Evolutionary conservation across 2,113 vertebrate genomes (phyloP).

Genomic region (Neomonachus schauinslandi): DNA sequence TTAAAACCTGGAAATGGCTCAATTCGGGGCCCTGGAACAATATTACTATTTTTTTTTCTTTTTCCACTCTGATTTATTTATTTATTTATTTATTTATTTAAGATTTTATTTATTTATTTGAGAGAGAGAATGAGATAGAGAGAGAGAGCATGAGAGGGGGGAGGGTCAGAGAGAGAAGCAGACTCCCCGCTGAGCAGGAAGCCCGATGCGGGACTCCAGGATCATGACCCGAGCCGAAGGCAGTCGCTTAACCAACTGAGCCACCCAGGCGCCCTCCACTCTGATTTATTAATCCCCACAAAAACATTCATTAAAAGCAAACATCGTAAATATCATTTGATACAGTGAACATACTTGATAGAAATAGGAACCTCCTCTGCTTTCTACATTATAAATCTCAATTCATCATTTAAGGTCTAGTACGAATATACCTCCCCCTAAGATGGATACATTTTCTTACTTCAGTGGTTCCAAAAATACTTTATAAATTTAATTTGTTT

Average conservation of each 20-base stretch:
- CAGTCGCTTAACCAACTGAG: too few relatives aligned
- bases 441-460: neutral
- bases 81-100: neutral
- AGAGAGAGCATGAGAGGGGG: too few relatives aligned
- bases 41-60: neutral
- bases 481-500: neutral
- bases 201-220: too few relatives aligned
- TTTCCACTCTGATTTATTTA: neutral
- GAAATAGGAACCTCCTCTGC: neutral
- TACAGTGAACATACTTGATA: neutral
- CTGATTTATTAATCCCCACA: neutral
- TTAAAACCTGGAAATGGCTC: neutral
- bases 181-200: too few relatives aligned
- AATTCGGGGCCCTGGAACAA: neutral
- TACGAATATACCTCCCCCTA: neutral
- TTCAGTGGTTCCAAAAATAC: neutral
- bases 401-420: neutral
- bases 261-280: too few relatives aligned
- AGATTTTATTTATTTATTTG: too few relatives aligned
- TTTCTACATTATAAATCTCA: neutral
- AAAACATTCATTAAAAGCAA: neutral
- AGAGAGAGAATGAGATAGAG: too few relatives aligned
- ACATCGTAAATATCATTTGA: neutral
- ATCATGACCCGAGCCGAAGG: too few relatives aligned
- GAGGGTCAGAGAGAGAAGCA: too few relatives aligned